A percentile compares a stretch with the other conserved stretches of the same genome.
Conservation (phyloP, 64 coral and sea anemone genomes). For the Actinia equina region DNA sequence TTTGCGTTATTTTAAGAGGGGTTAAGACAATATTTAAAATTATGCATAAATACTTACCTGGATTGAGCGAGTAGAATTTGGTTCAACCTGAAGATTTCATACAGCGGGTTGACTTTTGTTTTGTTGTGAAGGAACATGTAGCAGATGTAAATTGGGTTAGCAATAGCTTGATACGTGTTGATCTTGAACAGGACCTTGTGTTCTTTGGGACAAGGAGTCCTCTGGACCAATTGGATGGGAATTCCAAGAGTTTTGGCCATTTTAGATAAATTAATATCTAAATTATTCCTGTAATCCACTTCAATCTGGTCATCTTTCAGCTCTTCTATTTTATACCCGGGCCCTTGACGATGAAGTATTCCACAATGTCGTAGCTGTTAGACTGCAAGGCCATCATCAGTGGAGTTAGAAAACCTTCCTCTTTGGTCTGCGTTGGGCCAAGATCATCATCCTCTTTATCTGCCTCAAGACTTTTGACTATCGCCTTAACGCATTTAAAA, state of each 20-base stretch:
- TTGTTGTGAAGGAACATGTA: slow-evolving; percentile 54
- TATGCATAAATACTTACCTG: not conserved
- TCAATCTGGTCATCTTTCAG: not conserved
- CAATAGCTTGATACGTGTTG: slow-evolving; percentile 52
- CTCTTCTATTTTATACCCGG: slow-evolving; percentile 17
- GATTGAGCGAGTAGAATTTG: not conserved
- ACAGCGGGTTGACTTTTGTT: slow-evolving; percentile 48
- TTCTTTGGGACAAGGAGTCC: not conserved
- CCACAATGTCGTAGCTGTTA: slow-evolving; percentile 46
- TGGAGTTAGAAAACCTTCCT: slow-evolving; percentile 44
- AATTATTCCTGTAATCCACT: slow-evolving; percentile 18
- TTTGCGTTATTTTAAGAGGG: too few species aligned
- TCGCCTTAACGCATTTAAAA: slow-evolving; percentile 42
- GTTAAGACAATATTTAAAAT: too few species aligned
- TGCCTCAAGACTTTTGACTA: not conserved
- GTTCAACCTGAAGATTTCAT: slow-evolving; percentile 45
- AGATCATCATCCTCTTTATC: slow-evolving; percentile 9
- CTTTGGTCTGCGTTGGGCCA: slow-evolving; percentile 30
- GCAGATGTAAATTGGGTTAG: slow-evolving; percentile 61
- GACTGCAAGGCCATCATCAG: slow-evolving; percentile 49
- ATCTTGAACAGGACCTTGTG: slow-evolving; percentile 39
- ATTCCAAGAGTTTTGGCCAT: slow-evolving; percentile 1
- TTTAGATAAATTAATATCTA: not conserved
- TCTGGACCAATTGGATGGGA: not conserved
- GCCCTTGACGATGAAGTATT: slow-evolving; percentile 41